Evolutionary conservation across 30 jellyfish, hydroid and myxozoan genomes (phyloP).

Genomic region (Aurelia coerulea): DNA sequence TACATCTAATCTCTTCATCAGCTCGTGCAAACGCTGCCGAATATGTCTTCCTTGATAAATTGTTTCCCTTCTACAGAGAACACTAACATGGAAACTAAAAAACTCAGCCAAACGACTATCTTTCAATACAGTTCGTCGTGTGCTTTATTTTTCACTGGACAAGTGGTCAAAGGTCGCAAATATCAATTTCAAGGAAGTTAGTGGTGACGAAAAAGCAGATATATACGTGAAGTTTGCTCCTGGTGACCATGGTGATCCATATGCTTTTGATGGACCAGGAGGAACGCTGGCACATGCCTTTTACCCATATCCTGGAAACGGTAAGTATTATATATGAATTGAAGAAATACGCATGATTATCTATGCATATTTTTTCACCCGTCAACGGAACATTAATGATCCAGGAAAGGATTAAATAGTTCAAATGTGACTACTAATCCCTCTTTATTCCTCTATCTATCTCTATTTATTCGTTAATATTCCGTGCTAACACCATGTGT

Average conservation of each 20-base stretch:
- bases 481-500: too few relatives aligned
- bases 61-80: conserved; percentile 1
- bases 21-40: not conserved
- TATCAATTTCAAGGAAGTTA: conserved; percentile 28
- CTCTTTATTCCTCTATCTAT: too few relatives aligned
- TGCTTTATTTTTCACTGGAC: conserved; percentile 15
- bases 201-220: conserved; percentile 25
- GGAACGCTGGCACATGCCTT: conserved; percentile 98
- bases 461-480: too few relatives aligned
- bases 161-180: conserved; percentile 59
- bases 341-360: not conserved
- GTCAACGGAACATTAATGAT: not conserved
- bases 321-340: conserved; percentile 13
- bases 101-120: conserved; percentile 16
- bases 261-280: conserved; percentile 86
- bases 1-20: not conserved
- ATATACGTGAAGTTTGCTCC: conserved; percentile 24
- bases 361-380: not conserved
- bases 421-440: too few relatives aligned
- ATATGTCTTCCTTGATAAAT: not conserved
- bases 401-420: too few relatives aligned
- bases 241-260: conserved; percentile 14
- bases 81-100: conserved; percentile 76
- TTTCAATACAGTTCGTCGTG: conserved; percentile 7
- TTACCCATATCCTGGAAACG: conserved; percentile 70